These are phyloP conservation scores for Lanius collurio DNA, from an alignment of 2,113 vertebrate species.

Conservation along the genomic window DNA sequence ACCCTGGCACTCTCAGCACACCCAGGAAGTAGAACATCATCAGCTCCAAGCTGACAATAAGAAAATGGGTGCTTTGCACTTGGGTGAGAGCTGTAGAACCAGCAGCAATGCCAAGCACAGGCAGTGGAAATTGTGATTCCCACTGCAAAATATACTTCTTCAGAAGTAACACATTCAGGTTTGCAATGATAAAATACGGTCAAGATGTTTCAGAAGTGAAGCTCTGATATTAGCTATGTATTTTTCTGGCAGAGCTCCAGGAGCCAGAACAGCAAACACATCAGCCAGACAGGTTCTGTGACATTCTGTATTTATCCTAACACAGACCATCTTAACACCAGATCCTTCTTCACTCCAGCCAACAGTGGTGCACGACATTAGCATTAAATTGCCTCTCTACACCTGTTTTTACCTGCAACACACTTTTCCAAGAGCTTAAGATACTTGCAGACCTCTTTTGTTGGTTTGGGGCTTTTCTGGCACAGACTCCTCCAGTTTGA, in stretches of 20 bases:
- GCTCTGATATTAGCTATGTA: background rate
- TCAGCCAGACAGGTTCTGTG: conserved; percentile 10
- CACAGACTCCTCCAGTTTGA: background rate
- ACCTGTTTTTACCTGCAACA: background rate
- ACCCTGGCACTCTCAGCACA: background rate
- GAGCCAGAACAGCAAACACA: background rate
- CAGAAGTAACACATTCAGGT: background rate
- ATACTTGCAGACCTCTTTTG: background rate
- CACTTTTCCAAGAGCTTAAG: background rate
- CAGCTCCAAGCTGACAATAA: background rate
- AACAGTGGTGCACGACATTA: background rate
- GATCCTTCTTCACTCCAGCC: background rate
- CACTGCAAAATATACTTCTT: background rate
- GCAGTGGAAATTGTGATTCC: rapidly evolving
- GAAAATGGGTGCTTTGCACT: background rate
- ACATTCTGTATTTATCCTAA: background rate
- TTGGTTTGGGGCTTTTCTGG: background rate
- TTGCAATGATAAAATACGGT: background rate
- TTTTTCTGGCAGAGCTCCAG: background rate
- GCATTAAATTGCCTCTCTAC: background rate
- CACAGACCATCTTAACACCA: background rate
- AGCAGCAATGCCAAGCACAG: background rate
- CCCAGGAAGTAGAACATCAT: background rate
- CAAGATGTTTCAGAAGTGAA: background rate
- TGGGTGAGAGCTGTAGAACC: background rate